These are phyloP conservation scores for Caenorhabditis sp. DNA, from an alignment of 2,888 invertebrate species.

Conservation along the genomic window DNA sequence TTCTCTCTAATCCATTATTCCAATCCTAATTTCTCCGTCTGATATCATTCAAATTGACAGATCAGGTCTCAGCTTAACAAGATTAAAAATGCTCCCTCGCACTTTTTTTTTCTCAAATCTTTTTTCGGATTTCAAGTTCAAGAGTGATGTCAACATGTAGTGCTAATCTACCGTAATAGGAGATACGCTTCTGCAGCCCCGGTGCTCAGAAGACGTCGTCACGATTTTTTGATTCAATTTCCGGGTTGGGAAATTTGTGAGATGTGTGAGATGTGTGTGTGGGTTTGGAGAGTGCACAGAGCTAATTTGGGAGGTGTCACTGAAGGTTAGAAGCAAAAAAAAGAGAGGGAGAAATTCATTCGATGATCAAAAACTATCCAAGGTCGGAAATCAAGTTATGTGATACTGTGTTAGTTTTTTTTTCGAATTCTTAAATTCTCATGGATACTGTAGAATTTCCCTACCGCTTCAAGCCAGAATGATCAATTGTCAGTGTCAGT, in stretches of 20 bases:
- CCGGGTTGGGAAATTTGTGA: conserved; percentile 30
- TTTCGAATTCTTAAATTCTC: too few species aligned
- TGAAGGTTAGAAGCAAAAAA: not conserved
- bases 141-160: conserved; percentile 41
- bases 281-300: not conserved
- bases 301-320: not conserved
- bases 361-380: too few species aligned
- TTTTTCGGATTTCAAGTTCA: conserved; percentile 13
- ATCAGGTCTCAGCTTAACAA: not conserved
- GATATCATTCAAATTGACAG: conserved; percentile 23
- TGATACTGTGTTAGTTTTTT: too few species aligned
- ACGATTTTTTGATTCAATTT: conserved; percentile 42
- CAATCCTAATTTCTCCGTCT: conserved; percentile 3
- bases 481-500: too few species aligned
- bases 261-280: not conserved
- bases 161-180: conserved; percentile 44
- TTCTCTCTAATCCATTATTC: not conserved
- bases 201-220: not conserved
- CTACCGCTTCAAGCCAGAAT: too few species aligned
- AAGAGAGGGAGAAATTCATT: too few species aligned
- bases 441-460: too few species aligned
- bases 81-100: conserved; percentile 44
- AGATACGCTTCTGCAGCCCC: not conserved
- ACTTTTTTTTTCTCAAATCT: too few species aligned
- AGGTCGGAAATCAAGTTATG: too few species aligned